Base-by-base conservation (phyloP, 2,888 invertebrate genomes). In the Cremastinae sp. region DNA sequence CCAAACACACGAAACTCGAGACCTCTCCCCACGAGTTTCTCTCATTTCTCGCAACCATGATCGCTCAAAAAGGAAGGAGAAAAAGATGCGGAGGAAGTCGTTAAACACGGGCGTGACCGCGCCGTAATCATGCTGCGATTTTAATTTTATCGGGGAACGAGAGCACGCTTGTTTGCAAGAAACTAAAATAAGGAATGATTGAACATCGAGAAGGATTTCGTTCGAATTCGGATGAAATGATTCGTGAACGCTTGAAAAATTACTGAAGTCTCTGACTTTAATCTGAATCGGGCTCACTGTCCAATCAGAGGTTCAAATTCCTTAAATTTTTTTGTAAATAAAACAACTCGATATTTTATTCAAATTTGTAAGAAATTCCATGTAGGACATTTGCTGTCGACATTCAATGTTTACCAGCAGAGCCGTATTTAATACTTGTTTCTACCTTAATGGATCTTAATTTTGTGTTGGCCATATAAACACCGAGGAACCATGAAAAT, bases 71-170 rank as follows among this genome's bases (percentile, higher is more conserved):
- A 53, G 14, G 61, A 28, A 53, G 14, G 61, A 14, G 14, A 43
- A 43, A n/a, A 8, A 12, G 7, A 5, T 39, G 45, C 55, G 51
- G 20, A 61, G 65, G 64, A 71, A 66, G 70, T 56, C 61, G 59
- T 79, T 73, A 68, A 62, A 56, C 43, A 28, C 35, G 49, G 70
- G 73, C 78, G 69, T 78, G 75, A 79, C 71, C 20, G 49, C 37
- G 22, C 65, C 28, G 45, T 65, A 76, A 78, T 66, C 74, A 66
- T 47, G 9, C 45, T 10, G 20, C 5, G 37, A 51, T 76, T 58
- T 37, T 12, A 49, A 66, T 66, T 71, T 49, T 47, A 56, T 66
- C 16, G 49, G 12, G 28, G 2, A 28, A 66, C 58, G 51, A 59
- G 53, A 18, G n/a, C n/a, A 5, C 49, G 22, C 20, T 1, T 56